Base-by-base conservation (phyloP, 2,888 invertebrate species). In the Mantis religiosa region DNA sequence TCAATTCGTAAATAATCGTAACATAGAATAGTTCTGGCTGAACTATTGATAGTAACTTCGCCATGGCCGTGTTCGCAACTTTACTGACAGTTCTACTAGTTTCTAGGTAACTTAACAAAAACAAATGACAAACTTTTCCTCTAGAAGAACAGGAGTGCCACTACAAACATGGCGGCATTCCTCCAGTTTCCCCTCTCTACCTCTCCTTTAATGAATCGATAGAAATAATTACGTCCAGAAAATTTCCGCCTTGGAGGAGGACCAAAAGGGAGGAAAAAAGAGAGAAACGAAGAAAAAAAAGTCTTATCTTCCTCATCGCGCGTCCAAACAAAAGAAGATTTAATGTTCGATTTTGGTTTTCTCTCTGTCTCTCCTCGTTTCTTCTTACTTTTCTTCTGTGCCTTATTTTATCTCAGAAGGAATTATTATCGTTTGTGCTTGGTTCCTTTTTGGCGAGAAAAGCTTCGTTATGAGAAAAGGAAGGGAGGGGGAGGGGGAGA, bases 331-430 rank as follows among this genome's bases (percentile, higher is more conserved):
- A 89, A 88, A 87, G 87, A 89, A 89, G 90, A 90, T 90, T 90
- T 90, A 90, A 88, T 83, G 90, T 86, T 86, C 84, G 88, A 90
- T 90, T 90, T 90, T 87, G 88, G 86, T 88, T 89, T 89, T 81
- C 81, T 47, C n/a, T 81, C 54, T 84, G 84, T 41, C 12, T 12
- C 12, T 41, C n/a, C 30, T 71, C 20, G 28, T 86, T 47, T 86
- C 54, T 34, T 28, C 54, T 86, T 27, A 28, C 25, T 87, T 87
- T 87, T 89, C 71, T 83, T 83, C 25, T 54, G 54, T 83, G 82
- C 82, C 83, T 86, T 87, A 89, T 89, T 89, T 89, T 86, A 89
- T 86, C 82, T 89, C 30, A 85, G 83, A 87, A 89, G 90, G 87
- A 90, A 89, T 90, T 89, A 89, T 88, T 90, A 87, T 90, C 88